Conservation (phyloP, 2,113 vertebrate genomes). For the Numenius arquata region DNA sequence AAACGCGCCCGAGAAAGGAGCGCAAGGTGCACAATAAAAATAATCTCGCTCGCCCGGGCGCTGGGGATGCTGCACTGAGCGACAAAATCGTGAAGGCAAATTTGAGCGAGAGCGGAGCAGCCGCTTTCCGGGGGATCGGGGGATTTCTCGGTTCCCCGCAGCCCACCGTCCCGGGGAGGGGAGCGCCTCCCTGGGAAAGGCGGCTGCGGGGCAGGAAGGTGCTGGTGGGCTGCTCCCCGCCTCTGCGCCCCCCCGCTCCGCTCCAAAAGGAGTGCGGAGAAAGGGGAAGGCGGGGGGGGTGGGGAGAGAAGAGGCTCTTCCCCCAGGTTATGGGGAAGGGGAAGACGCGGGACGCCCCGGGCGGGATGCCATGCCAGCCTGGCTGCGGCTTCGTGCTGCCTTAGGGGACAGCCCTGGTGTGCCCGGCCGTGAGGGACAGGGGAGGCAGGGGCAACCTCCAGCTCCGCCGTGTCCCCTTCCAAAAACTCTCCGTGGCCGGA, state of each 20-base stretch:
- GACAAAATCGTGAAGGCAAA: not conserved
- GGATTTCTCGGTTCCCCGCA: not conserved
- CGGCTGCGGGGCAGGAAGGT: not conserved
- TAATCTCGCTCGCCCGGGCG: fast-evolving
- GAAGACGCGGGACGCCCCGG: not conserved
- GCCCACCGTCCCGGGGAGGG: not conserved
- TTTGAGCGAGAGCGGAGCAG: not conserved
- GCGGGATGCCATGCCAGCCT: not conserved
- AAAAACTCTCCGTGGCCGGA: not conserved
- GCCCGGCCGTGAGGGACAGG: not conserved
- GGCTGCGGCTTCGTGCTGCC: not conserved
- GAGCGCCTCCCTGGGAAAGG: not conserved
- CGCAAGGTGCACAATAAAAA: not conserved
- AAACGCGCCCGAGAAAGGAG: not conserved
- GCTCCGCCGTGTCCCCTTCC: not conserved
- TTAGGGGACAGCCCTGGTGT: not conserved
- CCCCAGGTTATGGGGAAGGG: not conserved
- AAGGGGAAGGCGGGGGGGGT: not conserved
- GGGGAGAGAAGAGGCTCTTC: not conserved
- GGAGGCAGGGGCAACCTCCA: not conserved
- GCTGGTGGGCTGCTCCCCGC: not conserved
- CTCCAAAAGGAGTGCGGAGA: not conserved
- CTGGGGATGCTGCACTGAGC: not conserved
- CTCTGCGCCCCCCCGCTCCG: not conserved
- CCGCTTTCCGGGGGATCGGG: not conserved